Evolutionary conservation across 2,797 vertebrate species (phyloP).

Genomic region (Simalia tracyae): DNA sequence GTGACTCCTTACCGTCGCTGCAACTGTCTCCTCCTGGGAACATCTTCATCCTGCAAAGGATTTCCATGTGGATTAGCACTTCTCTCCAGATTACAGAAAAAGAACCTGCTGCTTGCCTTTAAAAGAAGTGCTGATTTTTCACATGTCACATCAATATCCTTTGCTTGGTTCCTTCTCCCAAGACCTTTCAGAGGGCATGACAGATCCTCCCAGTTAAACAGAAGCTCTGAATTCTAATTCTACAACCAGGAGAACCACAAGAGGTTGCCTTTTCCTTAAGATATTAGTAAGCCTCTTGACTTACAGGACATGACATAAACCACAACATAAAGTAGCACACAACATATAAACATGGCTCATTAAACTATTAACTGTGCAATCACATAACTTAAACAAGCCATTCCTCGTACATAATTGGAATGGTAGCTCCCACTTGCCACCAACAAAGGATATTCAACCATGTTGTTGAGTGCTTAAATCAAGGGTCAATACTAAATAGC

Average conservation of each 20-base stretch:
- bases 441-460: not conserved
- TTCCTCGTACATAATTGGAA: not conserved
- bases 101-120: not conserved
- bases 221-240: not conserved
- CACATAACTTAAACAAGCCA: not conserved
- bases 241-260: not conserved
- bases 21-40: slow-evolving; percentile 53
- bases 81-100: not conserved
- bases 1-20: slow-evolving; percentile 71
- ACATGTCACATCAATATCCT: not conserved
- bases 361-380: not conserved
- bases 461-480: not conserved
- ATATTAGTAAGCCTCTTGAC: not conserved
- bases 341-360: not conserved
- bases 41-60: slow-evolving; percentile 63
- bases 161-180: not conserved
- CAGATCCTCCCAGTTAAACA: not conserved
- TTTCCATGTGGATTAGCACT: slow-evolving; percentile 4
- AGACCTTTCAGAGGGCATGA: not conserved
- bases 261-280: not conserved
- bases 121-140: not conserved
- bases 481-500: not conserved
- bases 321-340: not conserved
- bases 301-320: not conserved
- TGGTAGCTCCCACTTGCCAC: not conserved